These are phyloP conservation scores for Cygnus atratus DNA, from an alignment of 2,113 vertebrate genomes.

Conservation along the genomic window DNA sequence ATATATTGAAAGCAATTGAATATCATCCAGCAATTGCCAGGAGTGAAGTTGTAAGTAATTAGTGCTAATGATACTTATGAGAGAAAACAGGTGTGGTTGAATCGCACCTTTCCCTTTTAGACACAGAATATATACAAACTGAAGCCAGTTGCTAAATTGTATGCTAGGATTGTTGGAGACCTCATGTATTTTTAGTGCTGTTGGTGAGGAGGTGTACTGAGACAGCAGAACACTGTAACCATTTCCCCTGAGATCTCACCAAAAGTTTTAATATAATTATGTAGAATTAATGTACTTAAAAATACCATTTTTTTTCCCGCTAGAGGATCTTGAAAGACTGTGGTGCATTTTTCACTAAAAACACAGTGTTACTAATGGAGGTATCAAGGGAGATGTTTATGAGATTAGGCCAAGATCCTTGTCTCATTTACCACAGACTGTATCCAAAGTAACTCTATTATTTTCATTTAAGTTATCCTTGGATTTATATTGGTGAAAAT, in stretches of 20 bases:
- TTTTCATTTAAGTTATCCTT: background rate
- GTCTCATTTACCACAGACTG: background rate
- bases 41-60: slow-evolving; percentile 72
- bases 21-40: slow-evolving; percentile 63
- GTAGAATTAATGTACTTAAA: background rate
- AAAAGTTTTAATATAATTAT: background rate
- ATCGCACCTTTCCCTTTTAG: background rate
- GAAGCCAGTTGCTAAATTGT: background rate
- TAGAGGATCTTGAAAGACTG: background rate
- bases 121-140: background rate
- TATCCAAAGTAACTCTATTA: background rate
- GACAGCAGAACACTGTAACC: background rate
- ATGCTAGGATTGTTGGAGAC: background rate
- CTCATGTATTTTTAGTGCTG: background rate
- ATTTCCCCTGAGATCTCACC: background rate
- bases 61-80: slow-evolving; percentile 67
- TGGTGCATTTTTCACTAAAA: background rate
- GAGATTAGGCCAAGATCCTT: background rate
- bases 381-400: background rate
- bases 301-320: background rate
- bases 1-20: slow-evolving; percentile 63
- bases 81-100: slow-evolving; percentile 59
- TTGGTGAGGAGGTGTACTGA: background rate
- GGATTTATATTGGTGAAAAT: background rate
- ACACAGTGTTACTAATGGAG: background rate